Evolutionary conservation across 2,888 invertebrate species (phyloP), one percentile per base, ranked within the genome.

Genomic region (Leucania comma): DNA sequence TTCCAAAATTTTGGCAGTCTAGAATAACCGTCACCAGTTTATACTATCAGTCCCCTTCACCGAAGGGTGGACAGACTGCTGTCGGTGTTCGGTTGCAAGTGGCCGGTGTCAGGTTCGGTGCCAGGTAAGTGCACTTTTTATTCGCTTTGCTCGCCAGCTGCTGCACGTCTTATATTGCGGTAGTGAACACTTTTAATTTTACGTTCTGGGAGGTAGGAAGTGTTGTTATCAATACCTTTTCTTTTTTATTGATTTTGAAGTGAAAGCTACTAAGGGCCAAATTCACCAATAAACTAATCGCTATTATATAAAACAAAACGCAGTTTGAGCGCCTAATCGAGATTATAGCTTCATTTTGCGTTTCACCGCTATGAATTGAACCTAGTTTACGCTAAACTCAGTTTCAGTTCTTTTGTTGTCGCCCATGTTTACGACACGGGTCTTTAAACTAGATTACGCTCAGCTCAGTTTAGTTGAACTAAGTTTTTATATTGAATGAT

Each of bases 31-130:
- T 42, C 17, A 35, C 35, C 50, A 70, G 75, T 71, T 82, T 53
- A 46, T 22, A 71, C 38, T 62, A 71, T 60, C 46, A 68, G 51
- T 63, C 53, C 72, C 68, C 76, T 81, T 54, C 26, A 64, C 56
- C 53, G 65, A 71, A 68, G 73, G 78, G 79, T 80, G 80, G 76
- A 20, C 78, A 80, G 68, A 63, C 65, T 38, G 56, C 24, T n/a
- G 61, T 78, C 68, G 84, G 90, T 93, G 74, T 93, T 91, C 68
- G 81, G 87, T 93, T 90, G 77, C 93, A 79, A 73, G 68, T 75
- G 68, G 35, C 59, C 60, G 87, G 91, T 93, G 89, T 94, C 92
- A 76, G 85, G 91, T 94, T 94, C 88, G 89, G 89, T 90, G 86
- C 89, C 89, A 72, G 88, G 86, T 83, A 82, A 89, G 86, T 87